phyloP scores from a whole-genome alignment of 1,140 invertebrate genomes.

The Drosophila sechellia region DNA sequence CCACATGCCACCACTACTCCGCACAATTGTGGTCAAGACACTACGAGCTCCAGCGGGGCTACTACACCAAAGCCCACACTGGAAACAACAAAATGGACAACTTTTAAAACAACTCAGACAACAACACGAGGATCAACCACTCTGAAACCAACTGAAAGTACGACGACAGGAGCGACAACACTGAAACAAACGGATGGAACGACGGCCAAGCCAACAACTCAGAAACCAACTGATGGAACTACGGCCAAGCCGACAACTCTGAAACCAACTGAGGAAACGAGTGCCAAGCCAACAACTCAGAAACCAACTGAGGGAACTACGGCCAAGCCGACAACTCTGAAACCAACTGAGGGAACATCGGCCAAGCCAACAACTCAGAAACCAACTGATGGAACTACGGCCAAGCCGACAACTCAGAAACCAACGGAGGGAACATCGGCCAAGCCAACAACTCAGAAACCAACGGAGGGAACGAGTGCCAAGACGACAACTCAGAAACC shows the following conservation, averaged over 20 bases:
- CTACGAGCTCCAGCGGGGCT: slow-evolving; percentile 4
- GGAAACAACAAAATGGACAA: slow-evolving; percentile 36
- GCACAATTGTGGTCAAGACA: slow-evolving; percentile 11
- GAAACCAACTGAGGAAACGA: neutral
- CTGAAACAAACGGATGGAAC: neutral
- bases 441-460: slow-evolving; percentile 3
- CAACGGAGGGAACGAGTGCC: neutral
- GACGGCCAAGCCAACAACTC: slow-evolving; percentile 5
- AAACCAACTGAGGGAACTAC: neutral
- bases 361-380: neutral
- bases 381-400: neutral
- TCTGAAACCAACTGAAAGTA: neutral
- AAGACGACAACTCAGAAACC: neutral
- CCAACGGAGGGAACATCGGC: neutral
- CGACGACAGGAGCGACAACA: slow-evolving; percentile 8
- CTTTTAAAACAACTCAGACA: neutral
- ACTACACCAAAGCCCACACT: slow-evolving; percentile 30
- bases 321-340: neutral
- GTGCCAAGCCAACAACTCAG: neutral
- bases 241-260: neutral
- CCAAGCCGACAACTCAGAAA: neutral
- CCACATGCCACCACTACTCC: slow-evolving; percentile 18
- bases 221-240: neutral
- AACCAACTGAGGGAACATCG: slow-evolving; percentile 2
- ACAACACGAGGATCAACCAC: slow-evolving; percentile 8